Percentiles rank a stretch among this genome's conserved stretches.
phyloP scores from a whole-genome alignment of 2,113 vertebrate genomes.

The Zingel zingel region DNA sequence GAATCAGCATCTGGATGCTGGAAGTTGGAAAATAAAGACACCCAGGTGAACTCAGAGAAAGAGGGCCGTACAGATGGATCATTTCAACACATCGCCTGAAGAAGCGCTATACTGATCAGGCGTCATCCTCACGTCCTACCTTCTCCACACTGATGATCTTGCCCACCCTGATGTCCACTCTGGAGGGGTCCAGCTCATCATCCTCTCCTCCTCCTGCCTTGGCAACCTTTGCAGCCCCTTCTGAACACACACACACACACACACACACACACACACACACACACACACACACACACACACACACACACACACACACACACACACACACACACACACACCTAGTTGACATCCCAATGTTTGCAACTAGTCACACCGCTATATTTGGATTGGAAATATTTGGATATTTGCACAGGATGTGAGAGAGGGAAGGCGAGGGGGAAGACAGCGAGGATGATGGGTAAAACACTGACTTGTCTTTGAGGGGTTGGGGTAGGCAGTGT shows the following conservation, averaged over 20 bases:
- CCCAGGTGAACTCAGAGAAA: background rate
- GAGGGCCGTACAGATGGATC: background rate
- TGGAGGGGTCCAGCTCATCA: conserved; percentile 89
- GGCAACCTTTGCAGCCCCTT: conserved; percentile 84
- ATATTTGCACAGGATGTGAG: too few species aligned
- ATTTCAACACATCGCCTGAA: background rate
- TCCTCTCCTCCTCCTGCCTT: conserved; percentile 84
- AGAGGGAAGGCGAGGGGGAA: too few species aligned
- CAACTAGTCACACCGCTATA: too few species aligned
- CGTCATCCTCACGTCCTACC: conserved; percentile 75
- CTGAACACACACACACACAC: conserved; percentile 80
- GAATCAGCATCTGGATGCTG: conserved; percentile 96
- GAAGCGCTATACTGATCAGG: rapidly evolving
- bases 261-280: too few species aligned
- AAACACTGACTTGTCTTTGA: conserved; percentile 90
- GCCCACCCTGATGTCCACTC: conserved; percentile 95
- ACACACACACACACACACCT: background rate
- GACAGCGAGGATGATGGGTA: background rate
- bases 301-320: background rate
- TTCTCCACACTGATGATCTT: conserved; percentile 92
- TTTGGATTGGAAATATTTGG: background rate
- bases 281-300: background rate
- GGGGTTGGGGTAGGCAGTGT: conserved; percentile 87
- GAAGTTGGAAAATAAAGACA: background rate
- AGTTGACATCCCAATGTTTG: background rate